Evolutionary conservation across 2,888 invertebrate genomes (phyloP).

Genomic region (Aphodius sticticus): DNA sequence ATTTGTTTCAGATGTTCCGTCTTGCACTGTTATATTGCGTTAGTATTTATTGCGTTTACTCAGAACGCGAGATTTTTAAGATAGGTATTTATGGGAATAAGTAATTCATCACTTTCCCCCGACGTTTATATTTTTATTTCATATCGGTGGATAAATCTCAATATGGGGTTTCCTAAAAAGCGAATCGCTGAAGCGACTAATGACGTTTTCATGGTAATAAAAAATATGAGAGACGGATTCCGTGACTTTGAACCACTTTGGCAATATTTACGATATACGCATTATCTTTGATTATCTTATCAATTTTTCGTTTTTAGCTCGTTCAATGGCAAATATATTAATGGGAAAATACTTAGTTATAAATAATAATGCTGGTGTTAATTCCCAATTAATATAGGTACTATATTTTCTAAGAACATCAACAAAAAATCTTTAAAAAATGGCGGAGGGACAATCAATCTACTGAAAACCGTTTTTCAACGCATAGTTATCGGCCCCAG

Average conservation of each 20-base stretch:
- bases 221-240: neutral
- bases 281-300: neutral
- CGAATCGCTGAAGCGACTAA: neutral
- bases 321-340: too few species aligned
- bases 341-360: too few species aligned
- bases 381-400: too few species aligned
- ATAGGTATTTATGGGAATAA: neutral
- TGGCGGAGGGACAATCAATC: too few species aligned
- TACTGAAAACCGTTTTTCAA: too few species aligned
- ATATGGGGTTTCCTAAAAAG: neutral
- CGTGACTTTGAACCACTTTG: neutral
- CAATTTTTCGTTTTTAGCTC: too few species aligned
- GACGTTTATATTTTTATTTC: neutral
- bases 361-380: too few species aligned
- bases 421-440: too few species aligned
- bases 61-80: too few species aligned
- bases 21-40: neutral
- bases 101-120: neutral
- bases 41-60: too few species aligned
- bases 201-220: neutral
- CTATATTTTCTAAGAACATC: too few species aligned
- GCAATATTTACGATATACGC: neutral
- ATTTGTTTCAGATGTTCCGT: neutral
- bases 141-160: neutral
- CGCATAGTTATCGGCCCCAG: too few species aligned